Evolutionary conservation across 2,797 vertebrate genomes (phyloP).

Genomic region (Syngnathus acus): DNA sequence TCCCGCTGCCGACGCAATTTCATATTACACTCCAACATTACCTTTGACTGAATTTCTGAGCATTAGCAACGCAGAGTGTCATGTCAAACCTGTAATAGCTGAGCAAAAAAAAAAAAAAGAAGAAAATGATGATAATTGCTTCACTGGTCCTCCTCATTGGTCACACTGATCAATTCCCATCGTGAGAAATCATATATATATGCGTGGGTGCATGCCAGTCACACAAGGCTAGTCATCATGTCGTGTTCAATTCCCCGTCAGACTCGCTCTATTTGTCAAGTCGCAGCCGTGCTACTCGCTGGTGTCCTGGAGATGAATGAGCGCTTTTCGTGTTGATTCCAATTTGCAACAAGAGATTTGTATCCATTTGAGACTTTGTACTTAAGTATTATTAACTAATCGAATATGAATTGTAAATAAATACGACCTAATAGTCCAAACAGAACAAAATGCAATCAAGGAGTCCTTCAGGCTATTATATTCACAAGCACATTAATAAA

Average conservation of each 20-base stretch:
- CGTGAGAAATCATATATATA: not conserved
- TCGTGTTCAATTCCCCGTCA: conserved; percentile 35
- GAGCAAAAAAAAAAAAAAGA: not conserved
- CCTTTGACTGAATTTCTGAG: not conserved
- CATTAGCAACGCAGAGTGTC: not conserved
- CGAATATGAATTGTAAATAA: too few relatives aligned
- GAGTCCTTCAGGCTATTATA: too few relatives aligned
- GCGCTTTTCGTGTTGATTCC: conserved; percentile 6
- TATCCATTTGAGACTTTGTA: too few relatives aligned
- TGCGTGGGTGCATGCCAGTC: conserved; percentile 8
- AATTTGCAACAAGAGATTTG: too few relatives aligned
- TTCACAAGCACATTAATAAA: too few relatives aligned
- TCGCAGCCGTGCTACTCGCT: conserved; percentile 32
- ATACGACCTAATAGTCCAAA: too few relatives aligned
- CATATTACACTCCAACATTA: not conserved
- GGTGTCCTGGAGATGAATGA: conserved; percentile 58
- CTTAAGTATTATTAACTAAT: too few relatives aligned
- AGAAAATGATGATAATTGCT: not conserved
- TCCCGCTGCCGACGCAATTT: too few relatives aligned
- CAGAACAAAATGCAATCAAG: too few relatives aligned
- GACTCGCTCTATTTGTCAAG: conserved; percentile 49
- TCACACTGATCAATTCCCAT: not conserved
- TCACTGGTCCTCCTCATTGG: not conserved
- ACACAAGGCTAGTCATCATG: conserved; percentile 29
- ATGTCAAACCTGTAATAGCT: not conserved